Evolutionary conservation across 92 coral and sea anemone species (phyloP).

Genomic region (Hydrozoanthus gracilis): DNA sequence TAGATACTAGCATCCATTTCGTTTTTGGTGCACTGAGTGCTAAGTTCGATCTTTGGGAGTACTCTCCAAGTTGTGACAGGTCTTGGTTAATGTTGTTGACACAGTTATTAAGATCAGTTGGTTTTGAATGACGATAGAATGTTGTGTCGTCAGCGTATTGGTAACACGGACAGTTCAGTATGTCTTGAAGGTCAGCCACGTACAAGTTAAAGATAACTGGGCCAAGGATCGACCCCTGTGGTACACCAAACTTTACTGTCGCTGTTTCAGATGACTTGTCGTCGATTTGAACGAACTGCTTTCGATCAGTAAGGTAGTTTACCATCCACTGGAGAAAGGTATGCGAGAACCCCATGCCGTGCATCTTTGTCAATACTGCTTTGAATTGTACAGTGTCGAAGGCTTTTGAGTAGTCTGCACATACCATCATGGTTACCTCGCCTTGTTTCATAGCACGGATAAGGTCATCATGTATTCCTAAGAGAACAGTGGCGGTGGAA

Average conservation of each 20-base stretch:
- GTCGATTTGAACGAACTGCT: slow-evolving; percentile 48
- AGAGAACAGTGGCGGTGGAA: slow-evolving; percentile 22
- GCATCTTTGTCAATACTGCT: slow-evolving; percentile 4
- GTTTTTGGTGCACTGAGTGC: slow-evolving; percentile 32
- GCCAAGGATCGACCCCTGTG: slow-evolving; percentile 47
- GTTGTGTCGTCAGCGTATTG: slow-evolving; percentile 50
- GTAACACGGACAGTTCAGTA: slow-evolving; percentile 33
- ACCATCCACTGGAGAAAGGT: neutral
- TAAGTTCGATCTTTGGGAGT: slow-evolving; percentile 31
- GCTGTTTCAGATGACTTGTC: slow-evolving; percentile 33
- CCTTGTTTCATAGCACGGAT: slow-evolving; percentile 40
- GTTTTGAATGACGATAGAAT: slow-evolving; percentile 41
- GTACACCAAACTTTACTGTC: slow-evolving; percentile 32
- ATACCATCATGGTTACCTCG: slow-evolving; percentile 30
- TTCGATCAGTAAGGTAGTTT: slow-evolving; percentile 22
- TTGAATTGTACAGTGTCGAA: slow-evolving; percentile 14
- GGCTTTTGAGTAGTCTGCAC: slow-evolving; percentile 10
- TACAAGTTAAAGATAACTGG: slow-evolving; percentile 51
- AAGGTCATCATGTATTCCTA: slow-evolving; percentile 36
- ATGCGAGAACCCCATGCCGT: neutral
- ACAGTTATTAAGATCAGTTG: slow-evolving; percentile 36
- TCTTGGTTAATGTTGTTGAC: slow-evolving; percentile 41
- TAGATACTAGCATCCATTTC: slow-evolving; percentile 48
- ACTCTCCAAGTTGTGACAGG: slow-evolving; percentile 34
- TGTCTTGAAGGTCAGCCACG: slow-evolving; percentile 39